Percentiles rank a stretch among this genome's conserved stretches.
phyloP scores from a whole-genome alignment of 1,140 invertebrate species.

The Arctopsyche grandis region DNA sequence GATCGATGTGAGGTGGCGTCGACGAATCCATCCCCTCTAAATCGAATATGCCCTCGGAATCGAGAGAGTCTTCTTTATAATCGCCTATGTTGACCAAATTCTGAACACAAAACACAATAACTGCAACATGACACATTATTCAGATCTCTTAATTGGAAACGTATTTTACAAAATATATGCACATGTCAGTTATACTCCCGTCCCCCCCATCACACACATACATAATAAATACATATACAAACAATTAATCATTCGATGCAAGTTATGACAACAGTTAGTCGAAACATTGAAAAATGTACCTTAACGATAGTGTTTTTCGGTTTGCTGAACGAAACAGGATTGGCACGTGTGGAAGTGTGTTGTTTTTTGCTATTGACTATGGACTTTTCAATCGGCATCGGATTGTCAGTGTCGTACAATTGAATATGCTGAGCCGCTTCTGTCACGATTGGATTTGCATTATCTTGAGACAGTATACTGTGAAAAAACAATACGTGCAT shows the following conservation, averaged over 20 bases:
- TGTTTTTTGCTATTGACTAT: constrained; percentile 26
- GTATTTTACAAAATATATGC: too few relatives aligned
- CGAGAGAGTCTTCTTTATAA: constrained; percentile 64
- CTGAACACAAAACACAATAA: constrained; percentile 56
- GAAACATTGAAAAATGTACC: constrained; percentile 8
- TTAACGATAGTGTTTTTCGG: constrained; percentile 35
- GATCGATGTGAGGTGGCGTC: constrained; percentile 56
- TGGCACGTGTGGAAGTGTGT: constrained; percentile 7
- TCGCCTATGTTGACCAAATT: constrained; percentile 55
- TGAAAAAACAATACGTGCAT: constrained; percentile 27
- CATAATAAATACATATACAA: too few relatives aligned
- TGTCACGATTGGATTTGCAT: background rate
- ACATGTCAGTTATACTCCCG: too few relatives aligned
- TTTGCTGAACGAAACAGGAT: constrained; percentile 30
- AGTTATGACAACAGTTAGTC: background rate
- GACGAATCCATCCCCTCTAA: constrained; percentile 61
- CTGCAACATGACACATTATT: constrained; percentile 22
- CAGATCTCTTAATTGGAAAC: background rate
- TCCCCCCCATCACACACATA: background rate
- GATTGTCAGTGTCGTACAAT: constrained; percentile 22
- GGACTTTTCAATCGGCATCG: background rate
- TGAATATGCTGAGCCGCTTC: constrained; percentile 26
- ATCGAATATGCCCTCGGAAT: constrained; percentile 64
- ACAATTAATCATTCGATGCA: too few relatives aligned
- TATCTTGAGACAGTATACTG: constrained; percentile 37